These are phyloP conservation scores for Tragelaphus strepsiceros DNA, from an alignment of 2,113 vertebrate species.

Conservation along the genomic window DNA sequence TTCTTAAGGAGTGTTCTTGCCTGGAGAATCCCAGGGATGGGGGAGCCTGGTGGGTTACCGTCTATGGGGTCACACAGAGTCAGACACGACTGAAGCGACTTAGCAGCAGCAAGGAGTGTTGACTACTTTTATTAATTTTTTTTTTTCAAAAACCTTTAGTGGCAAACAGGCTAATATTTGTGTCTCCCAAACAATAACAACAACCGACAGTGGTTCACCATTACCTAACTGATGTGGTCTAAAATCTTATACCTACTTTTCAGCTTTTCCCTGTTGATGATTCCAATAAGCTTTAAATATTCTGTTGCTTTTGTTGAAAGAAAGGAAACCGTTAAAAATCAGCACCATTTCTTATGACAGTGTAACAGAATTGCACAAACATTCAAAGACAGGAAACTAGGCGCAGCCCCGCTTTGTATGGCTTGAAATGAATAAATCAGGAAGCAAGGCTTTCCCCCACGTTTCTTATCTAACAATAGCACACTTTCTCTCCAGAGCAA, in stretches of 20 bases:
- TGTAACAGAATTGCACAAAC: background rate
- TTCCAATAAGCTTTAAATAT: background rate
- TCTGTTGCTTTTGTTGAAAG: slow-evolving; percentile 42
- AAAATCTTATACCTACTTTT: slow-evolving; percentile 2
- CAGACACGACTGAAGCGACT: no score
- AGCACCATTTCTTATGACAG: slow-evolving; percentile 7
- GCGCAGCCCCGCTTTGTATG: background rate
- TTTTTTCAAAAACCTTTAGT: background rate
- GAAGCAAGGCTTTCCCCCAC: slow-evolving; percentile 32
- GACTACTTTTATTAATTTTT: background rate
- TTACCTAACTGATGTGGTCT: background rate
- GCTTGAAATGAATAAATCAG: slow-evolving; percentile 45
- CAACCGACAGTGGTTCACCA: background rate
- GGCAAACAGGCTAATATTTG: background rate
- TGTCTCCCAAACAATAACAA: background rate
- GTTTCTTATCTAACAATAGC: slow-evolving; percentile 31
- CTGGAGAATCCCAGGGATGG: no score
- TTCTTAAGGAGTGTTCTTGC: background rate
- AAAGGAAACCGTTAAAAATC: slow-evolving; percentile 27
- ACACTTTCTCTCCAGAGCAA: background rate
- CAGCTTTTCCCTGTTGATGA: background rate
- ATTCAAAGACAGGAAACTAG: slow-evolving; percentile 34
- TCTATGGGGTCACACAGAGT: no score
- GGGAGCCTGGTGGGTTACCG: no score
- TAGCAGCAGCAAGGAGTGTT: background rate